A percentile compares a stretch with the other conserved stretches of the same genome.
Conservation (phyloP, 2,113 vertebrate species). For the Anolis sagrei region DNA sequence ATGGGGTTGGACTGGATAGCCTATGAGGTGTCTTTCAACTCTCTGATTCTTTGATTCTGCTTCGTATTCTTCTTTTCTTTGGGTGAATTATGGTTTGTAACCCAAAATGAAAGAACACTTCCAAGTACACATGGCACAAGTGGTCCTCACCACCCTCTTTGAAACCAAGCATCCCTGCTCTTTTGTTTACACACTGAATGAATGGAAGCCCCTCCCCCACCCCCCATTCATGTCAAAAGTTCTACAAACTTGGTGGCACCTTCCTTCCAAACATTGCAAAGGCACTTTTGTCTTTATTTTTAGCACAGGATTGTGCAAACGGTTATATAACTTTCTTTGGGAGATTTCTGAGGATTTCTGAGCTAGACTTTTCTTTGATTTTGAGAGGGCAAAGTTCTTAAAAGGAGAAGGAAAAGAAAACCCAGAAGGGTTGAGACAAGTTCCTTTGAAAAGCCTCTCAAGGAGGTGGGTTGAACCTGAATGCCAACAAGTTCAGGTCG, state of each 20-base stretch:
- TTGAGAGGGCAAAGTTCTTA: background rate
- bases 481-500: background rate
- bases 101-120: constrained; percentile 29
- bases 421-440: constrained; percentile 7
- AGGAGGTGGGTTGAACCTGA: constrained; percentile 21
- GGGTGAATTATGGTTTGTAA: constrained; percentile 48
- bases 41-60: too few species aligned
- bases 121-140: too few species aligned
- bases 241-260: constrained; percentile 52
- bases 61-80: constrained; percentile 43
- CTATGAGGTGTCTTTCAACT: too few species aligned
- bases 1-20: too few species aligned
- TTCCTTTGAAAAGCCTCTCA: constrained; percentile 11
- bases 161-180: too few species aligned
- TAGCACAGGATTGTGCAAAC: constrained; percentile 63
- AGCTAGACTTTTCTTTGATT: constrained; percentile 31
- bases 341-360: constrained; percentile 58
- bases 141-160: too few species aligned
- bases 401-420: constrained; percentile 2
- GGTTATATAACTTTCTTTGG: constrained; percentile 62
- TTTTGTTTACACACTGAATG: too few species aligned
- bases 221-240: too few species aligned
- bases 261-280: constrained; percentile 55
- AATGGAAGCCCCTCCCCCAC: too few species aligned
- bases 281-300: constrained; percentile 50